A percentile compares a stretch with the other conserved stretches of the same genome.
These are phyloP conservation scores for Scelioninae gen. 2 DNA, from an alignment of 2,888 invertebrate genomes.

Conservation along the genomic window DNA sequence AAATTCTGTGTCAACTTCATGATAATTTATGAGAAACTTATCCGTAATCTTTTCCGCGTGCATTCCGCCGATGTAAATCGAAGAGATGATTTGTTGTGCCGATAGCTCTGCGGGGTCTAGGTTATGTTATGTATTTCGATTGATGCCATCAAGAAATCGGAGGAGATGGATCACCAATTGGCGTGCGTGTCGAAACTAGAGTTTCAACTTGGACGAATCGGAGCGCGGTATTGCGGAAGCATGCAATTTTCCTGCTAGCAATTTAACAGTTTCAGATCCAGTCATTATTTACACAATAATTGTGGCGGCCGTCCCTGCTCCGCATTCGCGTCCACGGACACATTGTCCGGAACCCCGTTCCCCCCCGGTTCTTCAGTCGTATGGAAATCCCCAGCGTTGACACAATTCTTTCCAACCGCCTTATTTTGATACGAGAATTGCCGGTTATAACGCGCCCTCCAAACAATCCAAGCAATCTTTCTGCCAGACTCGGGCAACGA, in stretches of 20 bases:
- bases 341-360: slow-evolving; percentile 46
- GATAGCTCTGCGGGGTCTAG: slow-evolving; percentile 21
- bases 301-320: slow-evolving; percentile 53
- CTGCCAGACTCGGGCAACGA: not conserved
- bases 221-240: slow-evolving; percentile 48
- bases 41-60: not conserved
- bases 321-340: slow-evolving; percentile 39
- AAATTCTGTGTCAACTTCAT: not conserved
- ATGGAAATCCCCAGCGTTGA: slow-evolving; percentile 48
- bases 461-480: too few relatives aligned
- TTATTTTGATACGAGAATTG: slow-evolving; percentile 20
- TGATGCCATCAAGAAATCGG: slow-evolving; percentile 59
- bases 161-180: slow-evolving; percentile 61
- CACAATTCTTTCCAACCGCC: slow-evolving; percentile 39
- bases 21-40: slow-evolving; percentile 2
- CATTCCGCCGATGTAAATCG: slow-evolving; percentile 2
- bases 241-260: slow-evolving; percentile 57
- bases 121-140: slow-evolving; percentile 43
- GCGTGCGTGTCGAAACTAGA: slow-evolving; percentile 57
- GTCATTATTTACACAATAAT: slow-evolving; percentile 60
- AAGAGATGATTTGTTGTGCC: slow-evolving; percentile 27
- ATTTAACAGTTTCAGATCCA: slow-evolving; percentile 59
- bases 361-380: slow-evolving; percentile 51
- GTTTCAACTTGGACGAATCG: slow-evolving; percentile 43
- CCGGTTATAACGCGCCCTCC: slow-evolving; percentile 4